A percentile compares a stretch with the other conserved stretches of the same genome.
Evolutionary conservation across 2,888 invertebrate species (phyloP).

Genomic region (Brachyptera risi): DNA sequence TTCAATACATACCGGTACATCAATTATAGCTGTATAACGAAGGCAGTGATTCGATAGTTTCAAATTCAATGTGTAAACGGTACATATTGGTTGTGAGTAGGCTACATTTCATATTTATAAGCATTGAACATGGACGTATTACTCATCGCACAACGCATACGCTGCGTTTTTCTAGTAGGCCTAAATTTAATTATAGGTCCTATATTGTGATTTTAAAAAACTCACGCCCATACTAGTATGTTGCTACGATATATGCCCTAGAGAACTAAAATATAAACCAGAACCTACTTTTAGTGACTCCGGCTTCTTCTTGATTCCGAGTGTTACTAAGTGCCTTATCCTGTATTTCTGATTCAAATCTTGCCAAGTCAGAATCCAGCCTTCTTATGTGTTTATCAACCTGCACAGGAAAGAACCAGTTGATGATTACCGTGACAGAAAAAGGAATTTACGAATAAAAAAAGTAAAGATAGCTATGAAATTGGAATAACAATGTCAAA

Average conservation of each 20-base stretch:
- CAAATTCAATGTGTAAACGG: too few species aligned
- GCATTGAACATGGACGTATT: too few species aligned
- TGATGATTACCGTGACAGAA: slow-evolving; percentile 2
- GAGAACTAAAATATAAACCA: background rate
- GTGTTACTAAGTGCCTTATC: slow-evolving; percentile 82
- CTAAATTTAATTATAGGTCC: too few species aligned
- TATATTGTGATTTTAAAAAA: too few species aligned
- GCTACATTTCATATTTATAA: too few species aligned
- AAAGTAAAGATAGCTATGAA: background rate
- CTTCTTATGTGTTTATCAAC: slow-evolving; percentile 97
- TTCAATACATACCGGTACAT: too few species aligned
- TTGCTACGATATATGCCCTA: background rate
- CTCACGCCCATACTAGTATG: too few species aligned
- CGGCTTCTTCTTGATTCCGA: slow-evolving; percentile 59
- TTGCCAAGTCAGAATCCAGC: slow-evolving; percentile 91
- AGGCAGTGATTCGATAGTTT: too few species aligned
- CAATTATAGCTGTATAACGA: too few species aligned
- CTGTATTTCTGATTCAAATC: slow-evolving; percentile 95
- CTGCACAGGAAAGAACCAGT: slow-evolving; percentile 39
- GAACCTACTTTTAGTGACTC: slow-evolving; percentile 54
- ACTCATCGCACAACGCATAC: too few species aligned
- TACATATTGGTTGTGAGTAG: too few species aligned
- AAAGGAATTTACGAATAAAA: background rate
- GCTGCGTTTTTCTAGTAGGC: too few species aligned
- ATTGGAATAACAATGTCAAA: background rate